Base-by-base conservation (phyloP, 2,113 vertebrate genomes). In the Microtus ochrogaster region DNA sequence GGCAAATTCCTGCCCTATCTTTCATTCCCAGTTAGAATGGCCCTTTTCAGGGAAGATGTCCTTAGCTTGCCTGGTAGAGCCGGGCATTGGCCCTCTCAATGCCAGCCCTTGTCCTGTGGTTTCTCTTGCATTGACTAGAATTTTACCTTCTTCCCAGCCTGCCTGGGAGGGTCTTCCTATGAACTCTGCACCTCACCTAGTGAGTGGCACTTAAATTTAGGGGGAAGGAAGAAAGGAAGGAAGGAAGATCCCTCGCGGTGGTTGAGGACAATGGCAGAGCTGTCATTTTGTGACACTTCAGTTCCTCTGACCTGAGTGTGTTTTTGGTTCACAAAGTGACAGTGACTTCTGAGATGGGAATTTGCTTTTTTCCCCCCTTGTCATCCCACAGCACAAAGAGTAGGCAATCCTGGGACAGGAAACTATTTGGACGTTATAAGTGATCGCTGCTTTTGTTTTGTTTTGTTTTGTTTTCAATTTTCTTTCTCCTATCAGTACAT, bases 251-350 rank as follows among this genome's bases (percentile, higher is more conserved):
- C 94, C 88, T 91, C 68, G 30, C 9, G 4, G 95, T 63, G 91
- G 96, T 82, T 91, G 91, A 92, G 86, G 91, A 97, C 96, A 97
- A 97, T 97, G 91, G 82, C 86, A 79, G 73, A 87, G 82, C 89
- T 97, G 95, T 86, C 92, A 91, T 94, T 92, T 77, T 86, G 91
- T 95, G 96, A 97, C 96, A 95, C 94, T 92, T 96, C 52, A 94
- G 94, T 97, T 97, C 96, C 96, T 95, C 82, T 96, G 94, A 97
- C 96, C 92, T 72, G 77, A 97, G 89, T 47, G 44, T 91, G 91
- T n/a, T 95, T 86, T 83, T 68, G 66, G 93, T 92, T 97, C 81
- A 94, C 92, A 89, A 79, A 85, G 24, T 44, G 72, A 95, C 85
- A 92, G 83, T 89, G 96, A 95, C 66, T 90, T 74, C 41, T 94